phyloP scores from a whole-genome alignment of 1,140 invertebrate species.

The Lucilia sericata region DNA sequence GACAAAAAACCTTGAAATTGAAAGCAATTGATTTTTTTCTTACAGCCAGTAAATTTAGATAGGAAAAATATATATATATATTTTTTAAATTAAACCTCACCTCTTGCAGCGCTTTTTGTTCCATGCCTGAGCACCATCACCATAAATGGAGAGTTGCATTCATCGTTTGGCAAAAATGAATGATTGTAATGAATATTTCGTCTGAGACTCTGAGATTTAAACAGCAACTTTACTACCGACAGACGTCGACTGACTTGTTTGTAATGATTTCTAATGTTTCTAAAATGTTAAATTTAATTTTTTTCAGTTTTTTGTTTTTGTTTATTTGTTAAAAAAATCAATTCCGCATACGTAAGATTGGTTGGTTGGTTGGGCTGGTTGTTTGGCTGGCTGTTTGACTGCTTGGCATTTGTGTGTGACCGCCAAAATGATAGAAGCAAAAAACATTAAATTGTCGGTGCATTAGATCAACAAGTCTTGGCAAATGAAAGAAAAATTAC shows the following conservation, averaged over 20 bases:
- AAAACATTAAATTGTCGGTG: slow-evolving; percentile 1
- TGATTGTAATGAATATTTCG: background rate
- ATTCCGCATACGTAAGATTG: slow-evolving; percentile 44
- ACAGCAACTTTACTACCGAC: background rate
- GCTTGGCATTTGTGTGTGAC: slow-evolving; percentile 29
- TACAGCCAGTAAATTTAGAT: background rate
- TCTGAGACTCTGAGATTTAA: background rate
- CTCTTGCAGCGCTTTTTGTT: slow-evolving; percentile 14
- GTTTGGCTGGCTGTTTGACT: background rate
- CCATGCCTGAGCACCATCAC: too few relatives aligned
- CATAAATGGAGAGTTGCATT: background rate
- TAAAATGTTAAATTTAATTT: background rate
- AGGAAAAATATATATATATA: too few relatives aligned
- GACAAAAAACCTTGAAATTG: slow-evolving; percentile 42
- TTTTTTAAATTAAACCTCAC: slow-evolving; percentile 31
- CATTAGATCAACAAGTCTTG: slow-evolving; percentile 16
- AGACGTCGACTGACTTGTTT: background rate
- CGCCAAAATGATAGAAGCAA: background rate
- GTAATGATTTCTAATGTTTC: background rate
- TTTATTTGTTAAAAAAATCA: slow-evolving; percentile 19
- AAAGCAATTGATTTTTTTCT: slow-evolving; percentile 41
- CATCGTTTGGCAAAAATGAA: background rate
- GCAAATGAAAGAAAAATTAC: too few relatives aligned
- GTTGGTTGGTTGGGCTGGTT: background rate
- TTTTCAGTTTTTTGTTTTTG: background rate